Conservation (phyloP, 2,797 vertebrate genomes). For the Lateolabrax maculatus region DNA sequence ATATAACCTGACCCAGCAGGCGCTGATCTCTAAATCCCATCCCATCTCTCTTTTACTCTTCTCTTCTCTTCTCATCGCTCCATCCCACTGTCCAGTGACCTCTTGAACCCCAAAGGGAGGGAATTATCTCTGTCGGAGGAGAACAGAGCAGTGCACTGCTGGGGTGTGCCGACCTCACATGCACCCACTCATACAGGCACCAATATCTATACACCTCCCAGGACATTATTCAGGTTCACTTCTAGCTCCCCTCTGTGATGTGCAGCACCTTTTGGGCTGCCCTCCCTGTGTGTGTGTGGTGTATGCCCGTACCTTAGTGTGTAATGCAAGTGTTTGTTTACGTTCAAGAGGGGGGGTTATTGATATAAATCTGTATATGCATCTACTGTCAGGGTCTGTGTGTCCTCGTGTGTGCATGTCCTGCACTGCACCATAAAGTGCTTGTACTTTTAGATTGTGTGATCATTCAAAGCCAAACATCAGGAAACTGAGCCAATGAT, state of each 20-base stretch:
- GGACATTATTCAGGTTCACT: constrained; percentile 56
- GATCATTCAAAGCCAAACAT: constrained; percentile 46
- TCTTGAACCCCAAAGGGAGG: constrained; percentile 70
- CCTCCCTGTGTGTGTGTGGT: constrained; percentile 23
- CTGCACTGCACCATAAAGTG: constrained; percentile 17
- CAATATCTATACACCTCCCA: constrained; percentile 64
- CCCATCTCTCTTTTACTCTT: constrained; percentile 69
- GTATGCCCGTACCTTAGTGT: constrained; percentile 11
- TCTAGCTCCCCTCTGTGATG: constrained; percentile 46
- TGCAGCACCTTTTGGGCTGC: constrained; percentile 40
- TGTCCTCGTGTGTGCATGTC: constrained; percentile 3
- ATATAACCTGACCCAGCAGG: constrained; percentile 82
- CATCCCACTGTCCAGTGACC: constrained; percentile 71
- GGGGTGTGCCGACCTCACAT: constrained; percentile 59
- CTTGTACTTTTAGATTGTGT: constrained; percentile 11
- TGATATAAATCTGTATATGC: constrained; percentile 27
- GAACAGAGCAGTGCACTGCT: constrained; percentile 65
- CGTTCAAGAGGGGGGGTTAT: constrained; percentile 24
- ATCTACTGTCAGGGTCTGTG: not conserved
- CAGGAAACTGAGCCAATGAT: constrained; percentile 34
- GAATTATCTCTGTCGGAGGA: constrained; percentile 79
- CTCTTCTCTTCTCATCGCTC: constrained; percentile 62
- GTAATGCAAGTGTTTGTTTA: constrained; percentile 35
- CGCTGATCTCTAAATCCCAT: constrained; percentile 84
- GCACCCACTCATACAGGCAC: constrained; percentile 61